Base-by-base conservation (phyloP, 2,888 invertebrate genomes). In the Minunthozetes semirufus region DNA sequence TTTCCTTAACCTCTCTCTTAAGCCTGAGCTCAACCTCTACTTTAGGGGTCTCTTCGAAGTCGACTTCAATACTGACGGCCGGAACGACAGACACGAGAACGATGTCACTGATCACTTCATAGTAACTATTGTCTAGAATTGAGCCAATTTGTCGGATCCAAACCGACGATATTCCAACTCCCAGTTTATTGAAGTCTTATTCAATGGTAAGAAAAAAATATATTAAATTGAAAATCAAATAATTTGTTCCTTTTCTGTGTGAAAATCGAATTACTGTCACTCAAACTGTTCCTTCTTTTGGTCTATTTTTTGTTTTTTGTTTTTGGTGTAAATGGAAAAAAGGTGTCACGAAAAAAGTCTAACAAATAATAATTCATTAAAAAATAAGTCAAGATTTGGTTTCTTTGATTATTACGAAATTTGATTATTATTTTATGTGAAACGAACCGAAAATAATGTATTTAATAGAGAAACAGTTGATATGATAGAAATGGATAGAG, bases 51-150 rank as follows among this genome's bases (percentile, higher is more conserved):
- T 56, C 48, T 61, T 74, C 76, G 66, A 76, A 76, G 53, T 75
- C 66, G 15, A 75, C 76, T 68, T 76, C 75, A 53, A 76, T 76
- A n/a, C 75, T 75, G 33, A 76, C 72, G n/a, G 76, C 72, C 6
- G 76, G 76, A 29, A 76, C 72, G 2, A 75, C 71, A 27, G 76
- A 76, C 15, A 76, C 72, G 8, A 72, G 25, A 17, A 76, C 38
- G 8, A 76, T 38, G 53, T 76, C 75, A 75, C 75, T 75, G 15
- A 76, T 33, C 46, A 76, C 46, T 19, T 61, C 48, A 19, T 56
- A 48, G n/a, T 38, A 6, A n/a, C 33, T 61, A 22, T 70, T 56
- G 61, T 76, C 66, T 27, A 76, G 48, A 19, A 42, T 50, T 11
- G 50, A 70, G 33, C 74, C 76, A 17, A 76, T 29, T 19, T 71